A percentile compares a stretch with the other conserved stretches of the same genome.
Conservation (phyloP, 2,113 vertebrate genomes). For the Oryzias woworae region DNA sequence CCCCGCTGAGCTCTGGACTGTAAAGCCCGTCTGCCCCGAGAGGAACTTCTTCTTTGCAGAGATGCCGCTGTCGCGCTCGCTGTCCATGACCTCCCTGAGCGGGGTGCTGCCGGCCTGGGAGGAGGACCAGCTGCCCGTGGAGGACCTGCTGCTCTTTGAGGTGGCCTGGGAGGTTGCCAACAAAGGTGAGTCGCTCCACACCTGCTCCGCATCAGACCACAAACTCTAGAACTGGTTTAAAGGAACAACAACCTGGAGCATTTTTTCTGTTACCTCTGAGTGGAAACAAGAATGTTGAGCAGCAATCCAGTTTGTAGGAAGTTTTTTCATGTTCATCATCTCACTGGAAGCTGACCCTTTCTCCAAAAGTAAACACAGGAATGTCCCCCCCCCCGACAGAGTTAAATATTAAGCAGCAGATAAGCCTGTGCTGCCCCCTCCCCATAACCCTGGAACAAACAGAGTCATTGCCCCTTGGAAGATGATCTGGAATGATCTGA, state of each 20-base stretch:
- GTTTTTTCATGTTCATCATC: no score
- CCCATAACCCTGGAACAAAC: no score
- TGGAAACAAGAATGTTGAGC: no score
- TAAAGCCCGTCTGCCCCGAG: not conserved
- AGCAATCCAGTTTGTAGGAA: no score
- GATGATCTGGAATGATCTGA: no score
- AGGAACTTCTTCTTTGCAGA: conserved; percentile 3
- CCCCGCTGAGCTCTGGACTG: conserved; percentile 20
- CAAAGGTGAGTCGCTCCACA: conserved; percentile 83
- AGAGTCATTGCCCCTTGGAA: no score
- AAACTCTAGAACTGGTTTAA: not conserved
- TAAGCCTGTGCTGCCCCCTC: no score
- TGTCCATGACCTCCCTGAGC: conserved; percentile 90
- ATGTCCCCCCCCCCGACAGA: no score
- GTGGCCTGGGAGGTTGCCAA: conserved; percentile 95
- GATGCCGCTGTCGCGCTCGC: conserved; percentile 88
- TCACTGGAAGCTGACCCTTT: no score
- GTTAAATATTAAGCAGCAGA: no score
- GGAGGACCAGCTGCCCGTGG: conserved; percentile 84
- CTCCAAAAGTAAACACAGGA: no score
- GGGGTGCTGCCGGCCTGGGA: conserved; percentile 87
- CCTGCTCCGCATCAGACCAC: not conserved
- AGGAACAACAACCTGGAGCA: not conserved
- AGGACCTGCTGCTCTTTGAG: conserved; percentile 92
- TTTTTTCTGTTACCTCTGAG: not conserved